Conservation (phyloP, 2,888 invertebrate species). For the Drosophila tripunctata region DNA sequence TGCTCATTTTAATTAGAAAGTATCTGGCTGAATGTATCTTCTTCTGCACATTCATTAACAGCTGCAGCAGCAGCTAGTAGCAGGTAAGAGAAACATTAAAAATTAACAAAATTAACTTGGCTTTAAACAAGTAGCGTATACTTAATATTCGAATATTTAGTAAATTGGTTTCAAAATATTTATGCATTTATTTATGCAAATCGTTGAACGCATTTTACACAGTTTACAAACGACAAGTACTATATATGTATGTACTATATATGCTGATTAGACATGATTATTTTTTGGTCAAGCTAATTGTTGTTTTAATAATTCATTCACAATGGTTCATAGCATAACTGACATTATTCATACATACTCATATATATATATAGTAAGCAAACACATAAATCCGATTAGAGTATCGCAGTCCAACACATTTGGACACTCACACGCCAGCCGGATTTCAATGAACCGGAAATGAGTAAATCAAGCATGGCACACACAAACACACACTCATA, state of each 20-base stretch:
- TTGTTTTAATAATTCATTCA: conserved; percentile 68
- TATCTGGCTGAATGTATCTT: conserved; percentile 2
- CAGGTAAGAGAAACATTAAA: neutral
- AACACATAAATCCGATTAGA: conserved; percentile 73
- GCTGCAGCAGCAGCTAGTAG: conserved; percentile 23
- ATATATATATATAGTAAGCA: conserved; percentile 27
- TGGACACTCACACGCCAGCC: conserved; percentile 39
- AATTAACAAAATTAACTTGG: neutral
- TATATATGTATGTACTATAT: too few relatives aligned
- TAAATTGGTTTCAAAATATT: conserved; percentile 18
- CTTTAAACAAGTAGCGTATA: conserved; percentile 22
- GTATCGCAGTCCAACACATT: conserved; percentile 60
- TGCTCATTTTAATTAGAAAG: conserved; percentile 49
- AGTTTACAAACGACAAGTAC: too few relatives aligned
- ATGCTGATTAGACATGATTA: conserved; percentile 48
- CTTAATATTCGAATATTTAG: conserved; percentile 21
- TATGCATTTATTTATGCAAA: conserved; percentile 42
- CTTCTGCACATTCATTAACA: conserved; percentile 16
- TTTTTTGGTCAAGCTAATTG: conserved; percentile 56
- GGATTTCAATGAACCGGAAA: conserved; percentile 74
- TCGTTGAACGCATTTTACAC: conserved; percentile 21
- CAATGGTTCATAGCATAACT: conserved; percentile 18
- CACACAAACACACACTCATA: conserved; percentile 25
- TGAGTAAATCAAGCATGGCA: conserved; percentile 69
- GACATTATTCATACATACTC: conserved; percentile 49